Percentiles rank a stretch among this genome's conserved stretches.
Conservation (phyloP, 1,140 invertebrate genomes). For the Mylabris phalerata region DNA sequence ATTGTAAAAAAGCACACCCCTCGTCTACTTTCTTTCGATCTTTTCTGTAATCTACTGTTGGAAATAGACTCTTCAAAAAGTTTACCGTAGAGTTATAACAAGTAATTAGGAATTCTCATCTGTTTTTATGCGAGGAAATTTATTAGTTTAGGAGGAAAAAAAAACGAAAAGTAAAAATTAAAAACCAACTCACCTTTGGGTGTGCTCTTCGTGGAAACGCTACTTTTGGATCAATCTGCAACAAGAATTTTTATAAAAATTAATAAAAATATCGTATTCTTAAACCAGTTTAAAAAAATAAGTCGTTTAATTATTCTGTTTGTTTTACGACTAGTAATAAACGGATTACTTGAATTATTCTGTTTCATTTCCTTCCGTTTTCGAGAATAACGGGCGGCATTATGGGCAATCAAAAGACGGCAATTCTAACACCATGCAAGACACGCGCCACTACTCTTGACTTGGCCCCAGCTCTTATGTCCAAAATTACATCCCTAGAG, state of each 20-base stretch:
- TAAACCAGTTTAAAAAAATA: not conserved
- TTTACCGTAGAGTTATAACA: no score
- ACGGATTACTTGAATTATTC: slow-evolving; percentile 32
- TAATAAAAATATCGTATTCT: not conserved
- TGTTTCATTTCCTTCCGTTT: slow-evolving; percentile 26
- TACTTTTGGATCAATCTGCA: slow-evolving; percentile 99
- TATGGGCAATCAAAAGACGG: slow-evolving; percentile 34
- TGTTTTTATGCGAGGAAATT: no score
- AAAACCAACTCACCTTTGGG: slow-evolving; percentile 79
- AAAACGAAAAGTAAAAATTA: not conserved
- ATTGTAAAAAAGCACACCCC: not conserved
- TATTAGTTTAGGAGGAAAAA: not conserved
- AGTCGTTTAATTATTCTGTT: slow-evolving; percentile 27
- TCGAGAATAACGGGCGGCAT: slow-evolving; percentile 27
- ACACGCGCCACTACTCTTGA: slow-evolving; percentile 10
- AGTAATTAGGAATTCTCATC: no score
- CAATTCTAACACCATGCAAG: slow-evolving; percentile 22
- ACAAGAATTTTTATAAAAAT: slow-evolving; percentile 37
- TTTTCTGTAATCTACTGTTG: no score
- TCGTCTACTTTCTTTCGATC: no score
- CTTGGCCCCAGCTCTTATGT: not conserved
- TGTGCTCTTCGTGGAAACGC: slow-evolving; percentile 98
- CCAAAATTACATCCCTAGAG: not conserved
- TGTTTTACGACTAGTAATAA: slow-evolving; percentile 31
- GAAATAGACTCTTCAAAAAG: no score